A percentile compares a stretch with the other conserved stretches of the same genome.
phyloP scores from a whole-genome alignment of 2,797 vertebrate species.

The Microchirus variegatus region DNA sequence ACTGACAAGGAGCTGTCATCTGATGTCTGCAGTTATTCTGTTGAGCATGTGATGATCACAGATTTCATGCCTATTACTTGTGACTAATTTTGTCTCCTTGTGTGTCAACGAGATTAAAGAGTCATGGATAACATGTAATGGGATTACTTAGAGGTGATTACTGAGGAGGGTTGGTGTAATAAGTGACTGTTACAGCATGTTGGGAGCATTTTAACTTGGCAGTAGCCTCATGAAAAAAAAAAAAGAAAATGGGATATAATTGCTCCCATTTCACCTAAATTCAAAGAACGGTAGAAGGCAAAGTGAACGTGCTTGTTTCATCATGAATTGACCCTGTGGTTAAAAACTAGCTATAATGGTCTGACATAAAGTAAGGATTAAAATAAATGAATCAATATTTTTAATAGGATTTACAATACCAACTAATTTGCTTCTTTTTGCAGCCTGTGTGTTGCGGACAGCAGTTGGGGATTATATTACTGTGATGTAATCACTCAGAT shows the following conservation, averaged over 20 bases:
- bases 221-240: background rate
- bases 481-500: conserved; percentile 34
- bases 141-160: conserved; percentile 49
- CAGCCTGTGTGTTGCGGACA: conserved; percentile 7
- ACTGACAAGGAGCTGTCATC: conserved; percentile 14
- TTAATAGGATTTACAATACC: background rate
- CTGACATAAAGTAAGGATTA: background rate
- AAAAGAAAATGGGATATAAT: background rate
- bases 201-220: background rate
- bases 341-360: background rate
- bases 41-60: background rate
- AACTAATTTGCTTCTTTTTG: conserved; percentile 9
- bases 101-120: conserved; percentile 56
- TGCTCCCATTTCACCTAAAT: background rate
- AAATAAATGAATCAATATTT: background rate
- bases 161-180: conserved; percentile 35
- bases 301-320: background rate
- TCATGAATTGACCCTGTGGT: background rate
- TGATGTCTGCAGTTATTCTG: conserved; percentile 30
- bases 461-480: conserved; percentile 27
- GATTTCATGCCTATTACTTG: conserved; percentile 38
- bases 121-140: conserved; percentile 42
- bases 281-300: background rate
- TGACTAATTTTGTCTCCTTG: conserved; percentile 58
- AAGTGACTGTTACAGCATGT: conserved; percentile 39